A percentile compares a stretch with the other conserved stretches of the same genome.
phyloP scores from a whole-genome alignment of 2,113 vertebrate genomes.

The Urocynchramus pylzowi region DNA sequence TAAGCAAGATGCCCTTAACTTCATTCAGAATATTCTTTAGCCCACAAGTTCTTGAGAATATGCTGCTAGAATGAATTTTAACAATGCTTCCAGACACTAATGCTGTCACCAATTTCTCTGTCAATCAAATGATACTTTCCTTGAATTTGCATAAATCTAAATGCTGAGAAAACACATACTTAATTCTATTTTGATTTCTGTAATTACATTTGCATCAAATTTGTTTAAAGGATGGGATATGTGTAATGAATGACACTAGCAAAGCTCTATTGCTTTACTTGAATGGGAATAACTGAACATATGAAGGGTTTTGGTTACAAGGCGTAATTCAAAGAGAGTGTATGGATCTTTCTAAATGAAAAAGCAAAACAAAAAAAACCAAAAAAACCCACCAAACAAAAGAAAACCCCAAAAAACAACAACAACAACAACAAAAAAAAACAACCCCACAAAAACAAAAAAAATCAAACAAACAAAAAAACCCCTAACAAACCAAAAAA shows the following conservation, averaged over 20 bases:
- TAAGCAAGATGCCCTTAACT: not conserved
- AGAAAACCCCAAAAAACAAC: too few relatives aligned
- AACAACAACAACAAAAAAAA: too few relatives aligned
- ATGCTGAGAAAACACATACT: not conserved
- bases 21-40: not conserved
- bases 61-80: not conserved
- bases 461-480: too few relatives aligned
- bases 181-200: not conserved
- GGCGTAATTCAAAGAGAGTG: not conserved
- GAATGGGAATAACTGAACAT: not conserved
- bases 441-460: too few relatives aligned
- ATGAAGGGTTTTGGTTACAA: not conserved
- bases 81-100: not conserved
- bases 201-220: conserved; percentile 4
- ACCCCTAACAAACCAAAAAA: not conserved
- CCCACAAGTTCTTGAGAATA: not conserved
- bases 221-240: not conserved
- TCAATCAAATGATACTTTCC: not conserved
- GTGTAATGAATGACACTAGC: not conserved
- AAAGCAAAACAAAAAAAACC: not conserved
- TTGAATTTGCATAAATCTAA: conserved; percentile 19
- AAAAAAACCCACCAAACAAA: not conserved
- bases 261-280: not conserved
- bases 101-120: not conserved
- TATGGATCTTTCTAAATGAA: not conserved